Percentiles rank a stretch among this genome's conserved stretches.
These are phyloP conservation scores for Apamea crenata DNA, from an alignment of 2,888 invertebrate genomes.

Conservation along the genomic window DNA sequence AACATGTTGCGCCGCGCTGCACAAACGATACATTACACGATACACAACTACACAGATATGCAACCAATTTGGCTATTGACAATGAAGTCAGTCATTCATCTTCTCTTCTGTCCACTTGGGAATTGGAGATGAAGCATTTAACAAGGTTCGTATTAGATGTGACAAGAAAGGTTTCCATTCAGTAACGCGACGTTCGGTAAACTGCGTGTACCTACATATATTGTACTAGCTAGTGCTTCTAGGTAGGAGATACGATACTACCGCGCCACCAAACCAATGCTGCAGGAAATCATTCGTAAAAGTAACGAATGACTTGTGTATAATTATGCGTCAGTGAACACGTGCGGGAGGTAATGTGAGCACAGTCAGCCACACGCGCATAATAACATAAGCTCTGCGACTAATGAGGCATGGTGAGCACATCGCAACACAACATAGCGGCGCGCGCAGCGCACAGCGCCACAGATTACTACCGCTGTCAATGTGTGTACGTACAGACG, in stretches of 20 bases:
- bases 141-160: background rate
- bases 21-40: background rate
- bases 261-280: background rate
- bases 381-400: constrained; percentile 4
- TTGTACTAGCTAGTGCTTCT: background rate
- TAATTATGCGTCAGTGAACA: background rate
- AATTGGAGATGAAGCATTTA: background rate
- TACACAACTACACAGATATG: background rate
- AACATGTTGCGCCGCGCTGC: constrained; percentile 90
- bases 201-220: background rate
- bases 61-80: background rate
- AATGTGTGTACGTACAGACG: background rate
- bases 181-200: background rate
- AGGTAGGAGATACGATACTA: background rate
- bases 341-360: background rate
- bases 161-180: background rate
- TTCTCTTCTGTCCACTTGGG: background rate
- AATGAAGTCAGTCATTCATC: background rate
- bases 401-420: constrained; percentile 52
- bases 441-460: too few species aligned
- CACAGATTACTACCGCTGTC: background rate
- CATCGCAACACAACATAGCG: background rate
- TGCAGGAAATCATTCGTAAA: background rate
- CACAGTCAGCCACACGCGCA: background rate
- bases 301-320: background rate